Percentiles rank a stretch among this genome's conserved stretches.
These are phyloP conservation scores for Rotaria sp. DNA, from an alignment of 2,888 invertebrate species.

Conservation along the genomic window DNA sequence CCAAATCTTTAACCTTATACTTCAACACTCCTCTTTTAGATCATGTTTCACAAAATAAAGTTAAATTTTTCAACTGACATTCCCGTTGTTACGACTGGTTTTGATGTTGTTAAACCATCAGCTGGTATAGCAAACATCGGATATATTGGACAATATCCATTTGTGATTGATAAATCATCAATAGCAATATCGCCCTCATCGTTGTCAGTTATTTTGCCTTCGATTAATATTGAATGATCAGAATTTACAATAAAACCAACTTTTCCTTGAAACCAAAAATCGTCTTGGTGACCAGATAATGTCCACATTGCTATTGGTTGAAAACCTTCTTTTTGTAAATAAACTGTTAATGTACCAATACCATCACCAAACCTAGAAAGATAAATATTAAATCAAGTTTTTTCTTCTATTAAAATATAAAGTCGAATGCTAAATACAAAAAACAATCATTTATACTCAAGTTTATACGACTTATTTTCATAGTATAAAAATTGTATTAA, in stretches of 20 bases:
- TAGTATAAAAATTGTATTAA: not conserved
- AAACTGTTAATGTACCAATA: not conserved
- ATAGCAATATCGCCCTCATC: conserved; percentile 29
- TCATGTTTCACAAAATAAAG: no score
- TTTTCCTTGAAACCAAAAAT: conserved; percentile 31
- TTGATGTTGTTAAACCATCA: not conserved
- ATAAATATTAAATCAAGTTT: not conserved
- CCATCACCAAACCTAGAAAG: not conserved
- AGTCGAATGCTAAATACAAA: no score
- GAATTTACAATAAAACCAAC: not conserved
- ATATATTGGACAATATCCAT: conserved; percentile 32
- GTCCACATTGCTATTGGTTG: conserved; percentile 26
- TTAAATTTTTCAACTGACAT: not conserved
- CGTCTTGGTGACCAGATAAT: conserved; percentile 28
- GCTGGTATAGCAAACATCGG: not conserved
- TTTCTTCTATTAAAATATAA: no score
- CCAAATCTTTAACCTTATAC: no score
- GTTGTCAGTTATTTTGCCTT: not conserved
- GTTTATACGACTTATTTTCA: no score
- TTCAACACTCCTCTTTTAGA: no score
- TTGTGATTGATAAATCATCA: conserved; percentile 38
- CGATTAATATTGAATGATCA: conserved; percentile 17
- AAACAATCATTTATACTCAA: no score
- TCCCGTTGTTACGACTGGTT: not conserved
- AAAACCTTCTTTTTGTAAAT: conserved; percentile 26